Base-by-base conservation (phyloP, 2,888 invertebrate genomes). In the Ceriagrion tenellum region DNA sequence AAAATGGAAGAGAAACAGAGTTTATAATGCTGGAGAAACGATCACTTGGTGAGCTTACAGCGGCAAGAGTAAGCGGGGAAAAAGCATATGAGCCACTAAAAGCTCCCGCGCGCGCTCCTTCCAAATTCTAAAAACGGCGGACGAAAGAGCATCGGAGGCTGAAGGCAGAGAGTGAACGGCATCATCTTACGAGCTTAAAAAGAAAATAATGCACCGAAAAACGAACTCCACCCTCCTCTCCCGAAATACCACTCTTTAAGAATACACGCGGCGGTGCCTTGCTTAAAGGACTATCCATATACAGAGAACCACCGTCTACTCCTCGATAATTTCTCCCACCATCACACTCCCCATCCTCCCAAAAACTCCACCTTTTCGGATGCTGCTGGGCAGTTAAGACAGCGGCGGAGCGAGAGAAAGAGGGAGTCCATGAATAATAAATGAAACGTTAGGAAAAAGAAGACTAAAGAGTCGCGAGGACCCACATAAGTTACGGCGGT, bases 121-220 rank as follows among this genome's bases (percentile, higher is more conserved):
- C 81, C 18, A 81, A 30, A 35, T 81, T 35, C 81, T 35, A 81
- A 81, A 81, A 81, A 30, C n/a, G 81, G 13, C 16, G 35, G 81
- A 81, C 81, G 18, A 81, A 81, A 81, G 81, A 81, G 81, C 81
- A 35, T 3, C 35, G 35, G 16, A 81, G 81, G 35, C 30, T 12
- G 81, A 30, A 30, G 30, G 12, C 16, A 81, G 35, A 13, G 81
- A 35, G 81, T 35, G 35, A 35, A 35, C 81, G 81, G 81, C 81
- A 35, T 81, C 81, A 35, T 81, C 30, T 81, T 81, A 81, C 81
- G 30, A 26, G 35, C 35, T 16, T 30, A 30, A 10, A 35, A 81
- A 81, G 81, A 81, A 81, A 81, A 81, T 35, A 81, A 81, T 81
- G 81, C 81, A 81, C 47, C 81, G 18, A n/a, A 59, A 81, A 16